Evolutionary conservation across 2,797 vertebrate species (phyloP), one percentile per base, ranked within the genome.

Genomic region (Eulemur albifrons): DNA sequence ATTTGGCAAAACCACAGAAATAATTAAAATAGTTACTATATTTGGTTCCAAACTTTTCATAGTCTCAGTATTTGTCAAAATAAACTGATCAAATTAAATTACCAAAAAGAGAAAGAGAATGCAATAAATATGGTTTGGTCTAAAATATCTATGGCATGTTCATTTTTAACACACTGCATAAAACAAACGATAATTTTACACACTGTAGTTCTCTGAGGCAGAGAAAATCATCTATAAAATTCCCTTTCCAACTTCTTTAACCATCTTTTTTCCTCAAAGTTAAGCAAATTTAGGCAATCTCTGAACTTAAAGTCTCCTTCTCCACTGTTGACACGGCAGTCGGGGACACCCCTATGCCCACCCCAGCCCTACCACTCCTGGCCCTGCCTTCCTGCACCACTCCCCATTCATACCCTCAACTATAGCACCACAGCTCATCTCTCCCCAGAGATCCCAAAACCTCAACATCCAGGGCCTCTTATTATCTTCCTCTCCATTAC

Each of bases 61-160:
- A 75, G 32, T 52, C 12, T n/a, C 43, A 87, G 52, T 84, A 90
- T 73, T 57, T 96, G 54, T 92, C 81, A 92, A 97, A 96, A 81
- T 76, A 90, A 93, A 89, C 40, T 72, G 27, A 90, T 87, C 14
- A 79, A 72, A 79, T 97, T 70, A 77, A 93, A 70, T 84, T 50
- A 84, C 1, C 15, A 73, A 59, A 85, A 59, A 54, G 11, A 65
- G 18, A 69, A 54, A 32, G 27, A 59, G 11, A 21, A 7, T 6
- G 32, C 11, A 82, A 43, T 76, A 73, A 88, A 77, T 15, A 93
- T 15, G 30, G 35, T 77, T 84, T 88, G 30, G 25, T 80, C n/a
- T 77, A 69, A 96, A 90, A 21, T 32, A 79, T 59, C 23, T 20
- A 43, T 0, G 2, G 43, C 30, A 52, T 23, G 18, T 86, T 95